Evolutionary conservation across 1,140 invertebrate genomes (phyloP).

Genomic region (Asbolus verrucosus): DNA sequence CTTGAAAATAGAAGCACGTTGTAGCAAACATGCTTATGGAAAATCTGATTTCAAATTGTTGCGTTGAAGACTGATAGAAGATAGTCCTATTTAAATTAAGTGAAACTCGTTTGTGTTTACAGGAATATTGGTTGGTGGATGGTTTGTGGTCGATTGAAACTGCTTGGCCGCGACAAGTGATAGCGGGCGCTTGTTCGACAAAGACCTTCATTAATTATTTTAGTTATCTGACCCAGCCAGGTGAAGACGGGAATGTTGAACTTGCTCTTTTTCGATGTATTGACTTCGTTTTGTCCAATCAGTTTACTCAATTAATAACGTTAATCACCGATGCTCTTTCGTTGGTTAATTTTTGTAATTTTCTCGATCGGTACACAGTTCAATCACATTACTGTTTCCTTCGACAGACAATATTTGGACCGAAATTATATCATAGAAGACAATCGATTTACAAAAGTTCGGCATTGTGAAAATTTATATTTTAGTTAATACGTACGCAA

Average conservation of each 20-base stretch:
- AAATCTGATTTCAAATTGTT: too few relatives aligned
- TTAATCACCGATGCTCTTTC: neutral
- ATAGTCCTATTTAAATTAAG: conserved; percentile 14
- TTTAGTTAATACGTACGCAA: too few relatives aligned
- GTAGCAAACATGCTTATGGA: too few relatives aligned
- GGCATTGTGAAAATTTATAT: too few relatives aligned
- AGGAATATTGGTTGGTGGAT: conserved; percentile 29
- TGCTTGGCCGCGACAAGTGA: conserved; percentile 28
- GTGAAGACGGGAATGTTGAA: conserved; percentile 30
- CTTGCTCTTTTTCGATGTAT: conserved; percentile 24
- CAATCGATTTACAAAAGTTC: too few relatives aligned
- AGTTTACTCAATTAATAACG: conserved; percentile 8
- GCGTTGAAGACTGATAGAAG: too few relatives aligned
- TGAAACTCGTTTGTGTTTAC: conserved; percentile 15
- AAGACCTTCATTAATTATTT: conserved; percentile 38
- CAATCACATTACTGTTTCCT: too few relatives aligned
- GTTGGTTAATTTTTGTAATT: too few relatives aligned
- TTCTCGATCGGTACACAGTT: too few relatives aligned
- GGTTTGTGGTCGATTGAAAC: conserved; percentile 35
- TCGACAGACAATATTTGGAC: too few relatives aligned
- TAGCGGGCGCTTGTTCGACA: conserved; percentile 25
- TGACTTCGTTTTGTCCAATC: conserved; percentile 4
- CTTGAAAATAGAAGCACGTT: too few relatives aligned
- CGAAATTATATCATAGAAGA: too few relatives aligned
- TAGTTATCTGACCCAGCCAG: conserved; percentile 36